Conservation (phyloP, 1,140 invertebrate species). For the Carcinoscorpius rotundicauda region DNA sequence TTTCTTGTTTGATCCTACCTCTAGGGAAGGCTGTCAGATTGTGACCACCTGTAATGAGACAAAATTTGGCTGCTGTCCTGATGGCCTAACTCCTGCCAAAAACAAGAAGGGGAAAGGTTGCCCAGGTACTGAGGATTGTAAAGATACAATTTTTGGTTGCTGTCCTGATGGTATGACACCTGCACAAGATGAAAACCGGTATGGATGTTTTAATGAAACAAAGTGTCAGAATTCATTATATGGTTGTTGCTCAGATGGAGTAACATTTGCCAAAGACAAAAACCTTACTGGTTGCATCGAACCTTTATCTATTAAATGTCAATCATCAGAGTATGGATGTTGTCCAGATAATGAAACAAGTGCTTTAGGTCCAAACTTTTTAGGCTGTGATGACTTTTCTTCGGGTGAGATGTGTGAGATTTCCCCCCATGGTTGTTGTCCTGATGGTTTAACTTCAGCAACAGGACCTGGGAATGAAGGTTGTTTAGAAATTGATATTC, state of each 20-base stretch:
- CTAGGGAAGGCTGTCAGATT: slow-evolving; percentile 22
- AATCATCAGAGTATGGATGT: slow-evolving; percentile 37
- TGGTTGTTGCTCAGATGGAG: slow-evolving; percentile 42
- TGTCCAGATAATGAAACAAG: slow-evolving; percentile 46
- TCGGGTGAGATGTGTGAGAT: slow-evolving; percentile 28
- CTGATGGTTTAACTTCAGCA: slow-evolving; percentile 40
- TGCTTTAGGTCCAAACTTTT: slow-evolving; percentile 39
- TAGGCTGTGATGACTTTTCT: slow-evolving; percentile 18
- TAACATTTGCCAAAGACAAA: slow-evolving; percentile 35
- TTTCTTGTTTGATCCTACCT: not conserved
- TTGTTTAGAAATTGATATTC: slow-evolving; percentile 33
- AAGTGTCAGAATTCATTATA: slow-evolving; percentile 50
- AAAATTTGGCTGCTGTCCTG: slow-evolving; percentile 61
- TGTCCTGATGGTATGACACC: slow-evolving; percentile 33
- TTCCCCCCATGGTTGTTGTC: slow-evolving; percentile 46
- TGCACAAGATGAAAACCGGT: slow-evolving; percentile 54
- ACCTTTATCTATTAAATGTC: slow-evolving; percentile 49
- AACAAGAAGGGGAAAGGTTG: slow-evolving; percentile 21
- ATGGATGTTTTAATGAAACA: slow-evolving; percentile 35
- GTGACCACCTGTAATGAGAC: slow-evolving; percentile 24
- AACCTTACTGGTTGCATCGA: slow-evolving; percentile 52
- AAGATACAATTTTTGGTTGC: slow-evolving; percentile 50
- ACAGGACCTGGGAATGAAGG: slow-evolving; percentile 31
- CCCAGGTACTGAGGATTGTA: slow-evolving; percentile 37
- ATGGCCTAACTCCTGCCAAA: slow-evolving; percentile 43